These are phyloP conservation scores for Exocentrus adspersus DNA, from an alignment of 2,888 invertebrate genomes.

Conservation along the genomic window DNA sequence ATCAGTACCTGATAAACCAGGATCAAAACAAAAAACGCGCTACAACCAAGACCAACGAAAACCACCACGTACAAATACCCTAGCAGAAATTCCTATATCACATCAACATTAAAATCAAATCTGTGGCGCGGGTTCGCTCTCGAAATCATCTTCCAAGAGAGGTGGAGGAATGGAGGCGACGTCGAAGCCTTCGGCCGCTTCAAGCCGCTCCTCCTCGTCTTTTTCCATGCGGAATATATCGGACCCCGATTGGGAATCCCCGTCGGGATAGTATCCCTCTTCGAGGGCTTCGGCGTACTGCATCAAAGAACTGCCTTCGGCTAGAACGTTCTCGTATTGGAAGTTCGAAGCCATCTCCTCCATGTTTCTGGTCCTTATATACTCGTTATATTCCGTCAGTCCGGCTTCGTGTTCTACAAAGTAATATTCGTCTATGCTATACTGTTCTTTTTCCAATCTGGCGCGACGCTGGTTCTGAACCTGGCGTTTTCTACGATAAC, in stretches of 20 bases:
- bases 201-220: conserved; percentile 68
- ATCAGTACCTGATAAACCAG: conserved; percentile 46
- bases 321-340: conserved; percentile 54
- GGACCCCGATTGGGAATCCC: conserved; percentile 66
- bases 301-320: conserved; percentile 49
- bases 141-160: conserved; percentile 78
- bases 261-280: conserved; percentile 75
- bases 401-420: conserved; percentile 56
- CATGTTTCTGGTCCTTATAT: conserved; percentile 56
- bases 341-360: conserved; percentile 59
- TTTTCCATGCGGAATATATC: conserved; percentile 64
- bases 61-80: conserved; percentile 44
- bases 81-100: conserved; percentile 44
- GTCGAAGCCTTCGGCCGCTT: conserved; percentile 80
- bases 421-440: conserved; percentile 60
- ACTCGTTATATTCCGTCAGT: conserved; percentile 57
- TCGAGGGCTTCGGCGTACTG: conserved; percentile 57
- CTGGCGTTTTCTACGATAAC: conserved; percentile 75
- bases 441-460: conserved; percentile 66
- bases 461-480: conserved; percentile 66
- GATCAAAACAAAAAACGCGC: conserved; percentile 38
- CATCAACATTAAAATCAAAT: conserved; percentile 61
- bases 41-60: conserved; percentile 42
- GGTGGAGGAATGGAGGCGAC: conserved; percentile 82
- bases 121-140: conserved; percentile 63